These are phyloP conservation scores for Tinamus major DNA, from an alignment of 2,797 vertebrate species.

Conservation along the genomic window DNA sequence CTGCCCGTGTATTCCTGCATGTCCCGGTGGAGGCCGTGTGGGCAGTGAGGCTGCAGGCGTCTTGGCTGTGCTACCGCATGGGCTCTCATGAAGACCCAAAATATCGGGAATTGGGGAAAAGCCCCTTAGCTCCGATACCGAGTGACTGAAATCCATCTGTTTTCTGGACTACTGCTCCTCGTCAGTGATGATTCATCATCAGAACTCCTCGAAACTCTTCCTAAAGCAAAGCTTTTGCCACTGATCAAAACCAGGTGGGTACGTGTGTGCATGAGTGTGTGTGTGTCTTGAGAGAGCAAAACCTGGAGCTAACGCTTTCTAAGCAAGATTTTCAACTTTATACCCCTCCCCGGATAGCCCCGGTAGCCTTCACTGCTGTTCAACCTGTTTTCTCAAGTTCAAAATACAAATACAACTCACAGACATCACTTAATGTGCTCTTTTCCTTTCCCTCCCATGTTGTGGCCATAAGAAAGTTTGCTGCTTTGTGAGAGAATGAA, in stretches of 20 bases:
- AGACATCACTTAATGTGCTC: fast-evolving
- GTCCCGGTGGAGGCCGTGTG: neutral
- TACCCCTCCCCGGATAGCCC: neutral
- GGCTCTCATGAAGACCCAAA: neutral
- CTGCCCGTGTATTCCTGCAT: neutral
- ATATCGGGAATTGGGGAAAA: fast-evolving
- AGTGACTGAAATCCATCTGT: neutral
- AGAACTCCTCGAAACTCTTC: neutral
- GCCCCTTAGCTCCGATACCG: neutral
- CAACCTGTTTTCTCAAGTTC: neutral
- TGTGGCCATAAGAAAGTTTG: neutral
- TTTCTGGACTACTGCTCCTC: neutral
- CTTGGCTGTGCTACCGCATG: neutral
- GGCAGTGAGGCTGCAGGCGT: neutral
- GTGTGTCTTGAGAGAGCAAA: neutral
- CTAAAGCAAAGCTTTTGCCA: neutral
- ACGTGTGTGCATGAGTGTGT: neutral
- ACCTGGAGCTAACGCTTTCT: no score
- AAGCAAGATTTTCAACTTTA: neutral
- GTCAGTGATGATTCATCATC: neutral
- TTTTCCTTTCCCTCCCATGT: neutral
- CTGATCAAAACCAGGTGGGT: neutral
- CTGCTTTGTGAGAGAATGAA: neutral
- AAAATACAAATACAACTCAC: neutral
- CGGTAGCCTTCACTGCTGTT: neutral